Conservation (phyloP, 1,140 invertebrate species). For the Ptiloglossa arizonensis region DNA sequence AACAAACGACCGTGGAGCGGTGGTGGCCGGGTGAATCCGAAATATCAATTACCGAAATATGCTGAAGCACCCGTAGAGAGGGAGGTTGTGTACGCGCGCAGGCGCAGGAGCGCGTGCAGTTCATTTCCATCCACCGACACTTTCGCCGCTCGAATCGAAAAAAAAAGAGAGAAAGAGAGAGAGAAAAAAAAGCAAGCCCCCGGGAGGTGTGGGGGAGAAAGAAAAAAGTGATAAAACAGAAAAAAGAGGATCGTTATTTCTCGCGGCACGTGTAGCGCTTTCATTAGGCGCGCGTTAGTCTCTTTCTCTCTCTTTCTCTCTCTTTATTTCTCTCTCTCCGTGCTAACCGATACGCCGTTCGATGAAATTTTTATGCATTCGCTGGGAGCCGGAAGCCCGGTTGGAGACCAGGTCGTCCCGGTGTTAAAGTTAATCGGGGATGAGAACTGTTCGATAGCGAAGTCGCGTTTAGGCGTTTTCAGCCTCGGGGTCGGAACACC, state of each 20-base stretch:
- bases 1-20: constrained; percentile 33
- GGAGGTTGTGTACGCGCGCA: too few relatives aligned
- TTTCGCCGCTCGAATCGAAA: not conserved
- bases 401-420: not conserved
- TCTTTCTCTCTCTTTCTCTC: too few relatives aligned
- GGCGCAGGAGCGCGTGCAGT: too few relatives aligned
- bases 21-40: not conserved
- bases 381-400: constrained; percentile 20
- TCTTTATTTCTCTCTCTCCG: too few relatives aligned
- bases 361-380: constrained; percentile 64
- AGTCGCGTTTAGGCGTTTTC: constrained; percentile 44
- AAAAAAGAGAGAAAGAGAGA: too few relatives aligned
- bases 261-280: constrained; percentile 53
- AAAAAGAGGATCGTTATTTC: constrained; percentile 48
- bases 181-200: too few relatives aligned
- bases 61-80: not conserved
- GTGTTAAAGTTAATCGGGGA: constrained; percentile 62
- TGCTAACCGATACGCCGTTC: constrained; percentile 43
- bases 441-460: constrained; percentile 58
- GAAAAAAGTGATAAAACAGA: not conserved
- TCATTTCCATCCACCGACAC: constrained; percentile 17
- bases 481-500: constrained; percentile 27
- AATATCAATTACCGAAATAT: constrained; percentile 48
- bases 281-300: constrained; percentile 35
- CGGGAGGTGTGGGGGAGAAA: too few relatives aligned